Percentiles rank a stretch among this genome's conserved stretches.
phyloP scores from a whole-genome alignment of 2,113 vertebrate species.

The Herpetotheres cachinnans region DNA sequence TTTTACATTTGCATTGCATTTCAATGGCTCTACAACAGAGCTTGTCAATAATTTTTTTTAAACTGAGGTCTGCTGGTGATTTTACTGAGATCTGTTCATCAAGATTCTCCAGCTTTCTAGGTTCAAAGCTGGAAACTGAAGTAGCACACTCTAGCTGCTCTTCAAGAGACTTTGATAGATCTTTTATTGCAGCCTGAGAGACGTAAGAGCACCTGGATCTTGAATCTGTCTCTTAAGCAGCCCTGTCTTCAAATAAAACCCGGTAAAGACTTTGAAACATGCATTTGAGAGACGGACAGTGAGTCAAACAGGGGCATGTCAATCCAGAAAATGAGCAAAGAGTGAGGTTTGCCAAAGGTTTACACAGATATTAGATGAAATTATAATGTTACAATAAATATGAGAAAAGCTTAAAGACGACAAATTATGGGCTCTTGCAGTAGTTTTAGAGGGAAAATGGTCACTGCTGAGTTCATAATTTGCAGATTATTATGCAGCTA shows the following conservation, averaged over 20 bases:
- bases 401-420: not conserved
- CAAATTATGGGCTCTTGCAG: not conserved
- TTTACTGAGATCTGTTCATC: not conserved
- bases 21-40: not conserved
- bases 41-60: not conserved
- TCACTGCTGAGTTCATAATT: not conserved
- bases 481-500: not conserved
- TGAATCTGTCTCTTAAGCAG: not conserved
- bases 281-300: not conserved
- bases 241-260: not conserved
- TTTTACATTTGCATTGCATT: conserved; percentile 13
- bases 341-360: not conserved
- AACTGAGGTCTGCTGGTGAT: not conserved
- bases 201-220: not conserved
- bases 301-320: not conserved
- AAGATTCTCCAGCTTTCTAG: not conserved
- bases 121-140: not conserved
- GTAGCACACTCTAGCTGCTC: not conserved
- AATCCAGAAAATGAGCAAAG: not conserved
- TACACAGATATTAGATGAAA: not conserved
- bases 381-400: not conserved
- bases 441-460: not conserved
- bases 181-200: not conserved
- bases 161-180: not conserved
- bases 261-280: not conserved